Percentiles rank a stretch among this genome's conserved stretches.
These are phyloP conservation scores for Lota lota DNA, from an alignment of 2,113 vertebrate species.

Conservation along the genomic window DNA sequence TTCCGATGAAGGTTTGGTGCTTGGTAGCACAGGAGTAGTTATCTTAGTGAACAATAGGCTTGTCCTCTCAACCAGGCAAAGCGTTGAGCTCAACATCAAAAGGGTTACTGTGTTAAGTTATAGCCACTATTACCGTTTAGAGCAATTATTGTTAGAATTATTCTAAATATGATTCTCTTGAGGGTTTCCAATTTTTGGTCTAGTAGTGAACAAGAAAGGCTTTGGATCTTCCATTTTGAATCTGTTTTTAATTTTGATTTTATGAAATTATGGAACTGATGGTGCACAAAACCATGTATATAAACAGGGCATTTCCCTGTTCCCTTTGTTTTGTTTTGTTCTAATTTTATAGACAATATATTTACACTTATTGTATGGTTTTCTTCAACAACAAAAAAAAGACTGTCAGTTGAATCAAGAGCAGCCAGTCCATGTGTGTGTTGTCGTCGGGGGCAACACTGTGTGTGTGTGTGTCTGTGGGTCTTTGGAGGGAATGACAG, in stretches of 20 bases:
- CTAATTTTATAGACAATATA: constrained; percentile 34
- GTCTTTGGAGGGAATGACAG: neutral
- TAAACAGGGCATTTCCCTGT: constrained; percentile 38
- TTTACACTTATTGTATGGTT: constrained; percentile 42
- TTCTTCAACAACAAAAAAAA: constrained; percentile 26
- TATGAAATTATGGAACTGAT: constrained; percentile 16
- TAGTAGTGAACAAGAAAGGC: constrained; percentile 35
- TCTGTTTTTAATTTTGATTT: constrained; percentile 27
- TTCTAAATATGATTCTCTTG: constrained; percentile 30
- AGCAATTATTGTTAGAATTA: constrained; percentile 32
- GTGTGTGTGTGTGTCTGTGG: constrained; percentile 11
- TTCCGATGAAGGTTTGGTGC: constrained; percentile 47
- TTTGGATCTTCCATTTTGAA: constrained; percentile 53
- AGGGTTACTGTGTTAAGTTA: constrained; percentile 47
- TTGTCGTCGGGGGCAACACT: constrained; percentile 27
- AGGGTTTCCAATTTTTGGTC: constrained; percentile 45
- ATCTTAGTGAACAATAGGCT: constrained; percentile 30
- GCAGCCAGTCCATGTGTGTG: constrained; percentile 31
- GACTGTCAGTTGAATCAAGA: constrained; percentile 31
- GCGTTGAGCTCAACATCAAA: constrained; percentile 31
- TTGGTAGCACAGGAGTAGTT: constrained; percentile 40
- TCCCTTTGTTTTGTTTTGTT: constrained; percentile 5
- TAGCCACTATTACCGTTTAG: constrained; percentile 35
- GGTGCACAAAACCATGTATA: constrained; percentile 45
- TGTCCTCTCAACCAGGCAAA: constrained; percentile 30